Evolutionary conservation across 2,888 invertebrate species (phyloP).

Genomic region (Agonopterix heracliana): DNA sequence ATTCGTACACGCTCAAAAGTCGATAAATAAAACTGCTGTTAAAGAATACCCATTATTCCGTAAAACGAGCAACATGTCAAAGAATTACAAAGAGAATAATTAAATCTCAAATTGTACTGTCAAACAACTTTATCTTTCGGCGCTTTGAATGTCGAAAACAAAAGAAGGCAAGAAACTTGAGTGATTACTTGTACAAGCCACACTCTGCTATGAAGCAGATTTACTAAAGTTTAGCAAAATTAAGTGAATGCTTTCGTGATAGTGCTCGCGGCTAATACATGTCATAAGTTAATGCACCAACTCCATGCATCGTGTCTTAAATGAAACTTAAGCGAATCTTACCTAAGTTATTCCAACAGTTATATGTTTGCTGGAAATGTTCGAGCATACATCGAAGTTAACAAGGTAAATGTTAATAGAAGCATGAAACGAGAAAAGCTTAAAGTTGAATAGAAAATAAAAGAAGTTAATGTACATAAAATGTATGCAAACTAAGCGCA

Average conservation of each 20-base stretch:
- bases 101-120: too few relatives aligned
- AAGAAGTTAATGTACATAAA: neutral
- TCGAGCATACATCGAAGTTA: conserved; percentile 3
- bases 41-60: too few relatives aligned
- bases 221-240: conserved; percentile 11
- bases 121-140: too few relatives aligned
- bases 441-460: neutral
- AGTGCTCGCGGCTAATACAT: conserved; percentile 31
- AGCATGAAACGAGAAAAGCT: neutral
- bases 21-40: too few relatives aligned
- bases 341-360: conserved; percentile 41
- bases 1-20: too few relatives aligned
- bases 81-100: too few relatives aligned
- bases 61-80: too few relatives aligned
- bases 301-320: conserved; percentile 37
- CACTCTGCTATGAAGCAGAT: neutral
- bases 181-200: neutral
- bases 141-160: too few relatives aligned
- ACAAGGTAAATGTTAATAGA: conserved; percentile 7
- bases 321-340: conserved; percentile 38
- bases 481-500: too few relatives aligned
- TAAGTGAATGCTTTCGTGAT: conserved; percentile 21
- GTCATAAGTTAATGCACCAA: conserved; percentile 39
- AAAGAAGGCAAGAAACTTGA: too few relatives aligned
- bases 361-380: conserved; percentile 24